Evolutionary conservation across 2,797 vertebrate genomes (phyloP), one percentile per base, ranked within the genome.

Genomic region (Oreonectes daqikongensis): DNA sequence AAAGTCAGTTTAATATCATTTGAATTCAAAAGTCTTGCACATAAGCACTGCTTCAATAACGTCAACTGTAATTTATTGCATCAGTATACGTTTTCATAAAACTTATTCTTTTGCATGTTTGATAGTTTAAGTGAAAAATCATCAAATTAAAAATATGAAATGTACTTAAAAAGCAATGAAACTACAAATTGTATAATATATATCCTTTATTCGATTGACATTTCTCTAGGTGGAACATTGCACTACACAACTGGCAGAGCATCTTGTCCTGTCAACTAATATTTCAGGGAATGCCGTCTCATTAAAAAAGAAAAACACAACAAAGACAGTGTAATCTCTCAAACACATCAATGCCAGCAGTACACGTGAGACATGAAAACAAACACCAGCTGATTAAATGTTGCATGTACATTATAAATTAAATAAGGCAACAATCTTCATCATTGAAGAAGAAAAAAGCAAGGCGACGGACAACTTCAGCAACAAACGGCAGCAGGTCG

Each of bases 141-240:
- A n/a, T n/a, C n/a, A n/a, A n/a, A n/a, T n/a, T n/a, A n/a, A n/a
- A n/a, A n/a, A n/a, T n/a, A n/a, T n/a, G n/a, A n/a, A n/a, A n/a
- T n/a, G n/a, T n/a, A n/a, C n/a, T n/a, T n/a, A n/a, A n/a, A n/a
- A n/a, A n/a, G n/a, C n/a, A n/a, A n/a, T n/a, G n/a, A n/a, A n/a
- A n/a, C n/a, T n/a, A n/a, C n/a, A n/a, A n/a, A n/a, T n/a, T n/a
- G n/a, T n/a, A 79, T 68, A 84, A 83, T 83, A 81, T 83, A 83
- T 77, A 84, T 53, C 68, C 72, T 86, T 86, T 87, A 88, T 88
- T 88, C 52, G 80, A 80, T 82, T 81, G 57, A 80, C 79, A 71
- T 55, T 77, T 80, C 77, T 81, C 67, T 69, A 75, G 72, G 77
- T 65, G 74, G 80, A 86, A 81, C 83, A 69, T 82, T 81, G 79